Base-by-base conservation (phyloP, 1,140 invertebrate species). In the Caenorhabditis brenneri region DNA sequence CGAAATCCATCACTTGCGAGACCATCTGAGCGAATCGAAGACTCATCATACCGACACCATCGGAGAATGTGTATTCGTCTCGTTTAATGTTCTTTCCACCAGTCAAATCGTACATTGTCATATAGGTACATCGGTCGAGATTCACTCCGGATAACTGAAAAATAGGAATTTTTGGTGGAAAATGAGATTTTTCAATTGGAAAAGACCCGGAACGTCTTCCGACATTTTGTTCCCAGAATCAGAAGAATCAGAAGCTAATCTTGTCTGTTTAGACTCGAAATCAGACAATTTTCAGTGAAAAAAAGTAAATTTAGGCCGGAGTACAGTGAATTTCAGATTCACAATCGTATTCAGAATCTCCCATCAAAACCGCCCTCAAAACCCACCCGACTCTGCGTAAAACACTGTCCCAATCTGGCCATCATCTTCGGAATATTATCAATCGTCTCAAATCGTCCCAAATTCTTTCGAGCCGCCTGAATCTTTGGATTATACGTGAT, bases 351-450 rank as follows among this genome's bases (percentile, higher is more conserved):
- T n/a, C n/a, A n/a, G n/a, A n/a, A n/a, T n/a, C n/a, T n/a, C n/a
- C n/a, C n/a, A n/a, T n/a, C n/a, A n/a, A n/a, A n/a, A n/a, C n/a
- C n/a, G n/a, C 42, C 42, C 42, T 12, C 10, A 53, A 53, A 9
- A 53, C 51, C 5, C 19, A 74, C 33, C 36, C 65, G 6, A 42
- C 65, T 74, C 29, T 74, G 65, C 10, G 65, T 74, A 24, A 74
- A 74, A 42, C 87, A 87, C 65, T 88, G 88, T 16, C 90, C 90
- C 81, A 91, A 81, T 10, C 90, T 65, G 22, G 90, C 86, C 83
- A 91, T 88, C 60, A 87, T 87, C 79, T 91, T 91, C 10, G 89
- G 85, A 42, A 91, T 87, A 83, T 87, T 88, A 19, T 84, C 88
- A 46, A 46, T 87, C 83, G 27, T 80, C 60, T 80, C 74, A 19